Base-by-base conservation (phyloP, 2,113 vertebrate genomes). In the Oplegnathus fasciatus region DNA sequence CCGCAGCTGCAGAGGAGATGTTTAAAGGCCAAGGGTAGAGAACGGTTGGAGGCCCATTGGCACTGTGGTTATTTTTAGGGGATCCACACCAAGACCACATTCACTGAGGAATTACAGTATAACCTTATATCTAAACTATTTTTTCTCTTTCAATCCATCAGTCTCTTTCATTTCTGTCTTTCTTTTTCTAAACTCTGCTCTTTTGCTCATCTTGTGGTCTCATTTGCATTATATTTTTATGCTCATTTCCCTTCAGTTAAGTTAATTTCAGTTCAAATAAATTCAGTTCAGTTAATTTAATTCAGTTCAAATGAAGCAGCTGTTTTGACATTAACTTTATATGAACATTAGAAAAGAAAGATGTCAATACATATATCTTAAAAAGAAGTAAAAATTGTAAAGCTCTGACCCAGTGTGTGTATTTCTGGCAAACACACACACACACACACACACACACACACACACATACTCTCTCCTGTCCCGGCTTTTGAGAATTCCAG, bases 401-500 rank as follows among this genome's bases (percentile, higher is more conserved):
- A 60, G 26, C 66, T 70, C 52, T 62, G n/a, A 9, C 11, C 6
- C n/a, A 15, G 30, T 66, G 24, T 71, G 32, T 77, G 26, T 42
- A 65, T 73, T 9, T 78, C 30, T 78, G 64, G 32, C 37, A 44
- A 13, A 64, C 54, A 34, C 37, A 40, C n/a, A 46, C 42, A 69
- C 69, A 66, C 50, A 73, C 55, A 75, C 62, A 76, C 42, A 60
- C 65, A 72, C n/a, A 78, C 40, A 82, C 34, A 61, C 46, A 57
- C 46, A 62, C 67, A 48, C 67, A 83, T 42, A 44, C 52, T 24
- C 68, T 61, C 76, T 74, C 66, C 57, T 70, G 57, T 82, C 81
- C 82, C 26, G 26, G 77, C 80, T 90, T 88, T 87, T 22, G 26
- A 88, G 86, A 82, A 85, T 89, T 90, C 87, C 83, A 68, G 75